A percentile compares a stretch with the other conserved stretches of the same genome.
Conservation (phyloP, 1,140 invertebrate species). For the Asobara japonica region DNA sequence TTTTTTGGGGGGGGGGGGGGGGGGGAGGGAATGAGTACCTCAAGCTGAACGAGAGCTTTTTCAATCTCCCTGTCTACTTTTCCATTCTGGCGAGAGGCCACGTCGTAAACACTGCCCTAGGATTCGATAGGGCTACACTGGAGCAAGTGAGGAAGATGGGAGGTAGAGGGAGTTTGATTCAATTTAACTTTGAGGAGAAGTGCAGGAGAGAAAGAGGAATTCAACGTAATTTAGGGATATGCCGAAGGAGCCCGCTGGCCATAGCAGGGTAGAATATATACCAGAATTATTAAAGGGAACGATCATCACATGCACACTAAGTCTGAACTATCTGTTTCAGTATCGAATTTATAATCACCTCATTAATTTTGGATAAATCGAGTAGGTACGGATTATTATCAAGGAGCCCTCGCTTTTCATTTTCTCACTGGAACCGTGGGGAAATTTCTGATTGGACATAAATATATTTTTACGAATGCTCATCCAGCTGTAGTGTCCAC, state of each 20-base stretch:
- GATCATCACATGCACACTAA: too few relatives aligned
- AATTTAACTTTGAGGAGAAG: slow-evolving; percentile 28
- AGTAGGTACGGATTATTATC: too few relatives aligned
- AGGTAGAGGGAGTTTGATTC: slow-evolving; percentile 23
- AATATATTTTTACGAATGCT: too few relatives aligned
- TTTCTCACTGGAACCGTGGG: too few relatives aligned
- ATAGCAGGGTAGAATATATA: neutral
- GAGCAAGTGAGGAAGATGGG: neutral
- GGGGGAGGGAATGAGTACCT: neutral
- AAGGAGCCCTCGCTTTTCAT: too few relatives aligned
- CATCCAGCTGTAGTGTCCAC: too few relatives aligned
- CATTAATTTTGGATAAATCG: too few relatives aligned
- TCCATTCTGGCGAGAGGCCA: slow-evolving; percentile 26
- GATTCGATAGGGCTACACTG: slow-evolving; percentile 4
- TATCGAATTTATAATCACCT: too few relatives aligned
- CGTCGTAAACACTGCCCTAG: slow-evolving; percentile 23
- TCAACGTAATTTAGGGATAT: slow-evolving; percentile 29
- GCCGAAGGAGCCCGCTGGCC: slow-evolving; percentile 2
- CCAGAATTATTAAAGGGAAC: neutral
- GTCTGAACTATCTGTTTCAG: too few relatives aligned
- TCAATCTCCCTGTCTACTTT: slow-evolving; percentile 20
- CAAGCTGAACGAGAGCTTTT: slow-evolving; percentile 18
- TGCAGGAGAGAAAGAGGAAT: slow-evolving; percentile 19
- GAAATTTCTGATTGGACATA: too few relatives aligned
- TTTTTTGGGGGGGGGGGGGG: neutral